Percentiles rank a stretch among this genome's conserved stretches.
phyloP scores from a whole-genome alignment of 2,113 vertebrate genomes.

The Galemys pyrenaicus region DNA sequence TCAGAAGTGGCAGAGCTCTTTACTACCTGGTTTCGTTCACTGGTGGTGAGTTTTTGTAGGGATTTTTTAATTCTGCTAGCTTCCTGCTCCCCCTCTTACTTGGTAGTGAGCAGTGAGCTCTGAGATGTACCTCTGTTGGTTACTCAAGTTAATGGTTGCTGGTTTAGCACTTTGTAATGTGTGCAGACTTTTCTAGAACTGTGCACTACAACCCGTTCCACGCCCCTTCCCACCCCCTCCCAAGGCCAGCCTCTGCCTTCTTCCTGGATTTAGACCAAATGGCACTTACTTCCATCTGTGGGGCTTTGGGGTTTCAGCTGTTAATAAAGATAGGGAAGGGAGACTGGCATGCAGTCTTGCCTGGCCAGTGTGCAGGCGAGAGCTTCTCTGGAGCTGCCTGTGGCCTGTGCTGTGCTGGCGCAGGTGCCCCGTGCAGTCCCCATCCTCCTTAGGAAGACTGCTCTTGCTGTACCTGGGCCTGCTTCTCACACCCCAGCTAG shows the following conservation, averaged over 20 bases:
- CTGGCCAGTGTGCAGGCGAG: not conserved
- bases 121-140: not conserved
- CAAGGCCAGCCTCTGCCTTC: not conserved
- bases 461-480: not conserved
- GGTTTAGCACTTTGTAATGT: not conserved
- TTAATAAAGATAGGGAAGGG: not conserved
- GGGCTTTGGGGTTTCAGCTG: not conserved
- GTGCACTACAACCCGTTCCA: fast-evolving
- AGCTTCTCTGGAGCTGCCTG: not conserved
- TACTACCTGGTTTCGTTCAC: not conserved
- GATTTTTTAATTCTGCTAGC: not conserved
- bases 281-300: not conserved
- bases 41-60: not conserved
- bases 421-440: fast-evolving
- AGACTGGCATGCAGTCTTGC: not conserved
- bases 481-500: not conserved
- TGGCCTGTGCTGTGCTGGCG: not conserved
- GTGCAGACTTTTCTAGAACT: not conserved
- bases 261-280: not conserved
- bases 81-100: not conserved
- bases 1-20: constrained; percentile 1
- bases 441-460: not conserved
- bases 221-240: too few relatives aligned
- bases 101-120: not conserved
- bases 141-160: not conserved